These are phyloP conservation scores for Cyprinodon brontotheroides DNA, from an alignment of 2,113 vertebrate genomes.

Conservation along the genomic window DNA sequence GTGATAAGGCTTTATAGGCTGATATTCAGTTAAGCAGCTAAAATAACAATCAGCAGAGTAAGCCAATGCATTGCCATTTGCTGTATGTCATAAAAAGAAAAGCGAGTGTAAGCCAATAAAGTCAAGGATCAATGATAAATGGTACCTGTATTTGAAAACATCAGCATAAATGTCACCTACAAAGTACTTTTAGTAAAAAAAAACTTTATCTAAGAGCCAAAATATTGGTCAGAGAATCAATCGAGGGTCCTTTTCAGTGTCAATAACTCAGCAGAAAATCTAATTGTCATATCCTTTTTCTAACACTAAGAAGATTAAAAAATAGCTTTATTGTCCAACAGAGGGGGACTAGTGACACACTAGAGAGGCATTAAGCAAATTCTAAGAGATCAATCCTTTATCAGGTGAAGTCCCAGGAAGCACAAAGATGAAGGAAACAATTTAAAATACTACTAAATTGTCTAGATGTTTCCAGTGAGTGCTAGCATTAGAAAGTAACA, in stretches of 20 bases:
- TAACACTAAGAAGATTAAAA: too few relatives aligned
- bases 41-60: background rate
- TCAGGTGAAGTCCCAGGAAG: too few relatives aligned
- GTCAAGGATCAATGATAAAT: conserved; percentile 35
- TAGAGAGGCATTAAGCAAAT: too few relatives aligned
- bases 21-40: background rate
- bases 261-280: background rate
- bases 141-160: conserved; percentile 4
- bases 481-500: too few relatives aligned
- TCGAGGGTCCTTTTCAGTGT: background rate
- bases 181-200: conserved; percentile 6
- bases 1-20: conserved; percentile 11
- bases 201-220: background rate
- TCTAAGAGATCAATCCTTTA: too few relatives aligned
- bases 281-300: too few relatives aligned
- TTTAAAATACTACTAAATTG: too few relatives aligned
- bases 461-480: too few relatives aligned
- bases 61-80: background rate
- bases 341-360: too few relatives aligned
- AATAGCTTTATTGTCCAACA: too few relatives aligned
- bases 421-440: too few relatives aligned
- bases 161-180: conserved; percentile 2
- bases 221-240: conserved; percentile 16
- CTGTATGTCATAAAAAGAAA: conserved; percentile 22
- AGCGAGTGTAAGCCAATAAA: background rate